phyloP scores from a whole-genome alignment of 2,888 invertebrate genomes.

The Bombylius major region DNA sequence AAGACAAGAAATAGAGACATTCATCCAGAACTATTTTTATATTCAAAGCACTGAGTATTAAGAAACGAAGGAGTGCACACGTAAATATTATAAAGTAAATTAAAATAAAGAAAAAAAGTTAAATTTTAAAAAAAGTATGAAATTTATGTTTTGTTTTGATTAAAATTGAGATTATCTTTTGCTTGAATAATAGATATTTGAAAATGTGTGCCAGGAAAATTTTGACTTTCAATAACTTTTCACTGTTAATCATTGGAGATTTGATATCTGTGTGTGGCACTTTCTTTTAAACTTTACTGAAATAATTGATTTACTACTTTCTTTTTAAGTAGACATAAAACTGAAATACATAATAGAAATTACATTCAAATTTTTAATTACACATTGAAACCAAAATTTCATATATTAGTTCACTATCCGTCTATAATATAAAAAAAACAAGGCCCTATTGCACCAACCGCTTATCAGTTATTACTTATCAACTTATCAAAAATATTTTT shows the following conservation, averaged over 20 bases:
- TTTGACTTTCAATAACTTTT: constrained; percentile 17
- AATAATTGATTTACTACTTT: constrained; percentile 17
- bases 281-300: constrained; percentile 17
- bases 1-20: too few relatives aligned
- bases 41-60: too few relatives aligned
- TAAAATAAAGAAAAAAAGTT: too few relatives aligned
- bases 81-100: too few relatives aligned
- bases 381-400: constrained; percentile 3
- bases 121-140: too few relatives aligned
- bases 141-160: too few relatives aligned
- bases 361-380: neutral
- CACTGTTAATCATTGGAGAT: constrained; percentile 20
- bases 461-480: too few relatives aligned
- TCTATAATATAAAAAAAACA: constrained; percentile 11
- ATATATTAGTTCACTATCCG: constrained; percentile 15
- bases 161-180: too few relatives aligned
- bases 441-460: too few relatives aligned
- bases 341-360: constrained; percentile 8
- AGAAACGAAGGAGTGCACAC: too few relatives aligned
- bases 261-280: constrained; percentile 17
- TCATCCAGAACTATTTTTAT: too few relatives aligned
- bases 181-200: constrained; percentile 8
- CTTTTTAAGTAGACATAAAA: constrained; percentile 10
- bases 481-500: too few relatives aligned
- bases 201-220: constrained; percentile 20